A percentile compares a stretch with the other conserved stretches of the same genome.
Evolutionary conservation across 2,113 vertebrate genomes (phyloP).

Genomic region (Nibea albiflora): DNA sequence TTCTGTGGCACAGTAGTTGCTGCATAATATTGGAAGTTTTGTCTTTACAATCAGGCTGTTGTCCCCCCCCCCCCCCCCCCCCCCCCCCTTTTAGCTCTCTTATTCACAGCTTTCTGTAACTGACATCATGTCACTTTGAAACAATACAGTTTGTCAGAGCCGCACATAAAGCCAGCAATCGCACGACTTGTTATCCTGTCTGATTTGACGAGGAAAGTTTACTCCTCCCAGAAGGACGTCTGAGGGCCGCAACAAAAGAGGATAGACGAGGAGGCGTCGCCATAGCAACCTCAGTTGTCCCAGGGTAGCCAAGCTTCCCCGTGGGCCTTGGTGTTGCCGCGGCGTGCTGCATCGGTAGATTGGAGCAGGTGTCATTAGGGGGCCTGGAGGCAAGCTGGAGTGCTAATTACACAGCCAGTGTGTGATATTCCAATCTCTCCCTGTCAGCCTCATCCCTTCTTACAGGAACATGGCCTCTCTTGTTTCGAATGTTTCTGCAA

Average conservation of each 20-base stretch:
- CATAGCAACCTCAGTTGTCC: slow-evolving; percentile 71
- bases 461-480: slow-evolving; percentile 20
- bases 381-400: slow-evolving; percentile 61
- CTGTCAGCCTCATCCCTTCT: background rate
- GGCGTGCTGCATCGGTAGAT: slow-evolving; percentile 48
- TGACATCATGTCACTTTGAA: slow-evolving; percentile 20
- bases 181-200: slow-evolving; percentile 34
- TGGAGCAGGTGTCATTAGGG: slow-evolving; percentile 67
- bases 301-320: slow-evolving; percentile 59
- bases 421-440: slow-evolving; percentile 53
- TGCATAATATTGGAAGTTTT: background rate
- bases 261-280: slow-evolving; percentile 66
- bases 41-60: slow-evolving; percentile 4
- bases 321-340: slow-evolving; percentile 55
- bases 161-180: slow-evolving; percentile 11
- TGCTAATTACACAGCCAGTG: slow-evolving; percentile 73
- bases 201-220: slow-evolving; percentile 56
- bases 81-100: slow-evolving; percentile 1
- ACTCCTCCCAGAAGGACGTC: slow-evolving; percentile 44
- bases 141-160: slow-evolving; percentile 40
- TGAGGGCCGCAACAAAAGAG: slow-evolving; percentile 48
- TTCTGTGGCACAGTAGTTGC: too few relatives aligned
- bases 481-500: slow-evolving; percentile 13
- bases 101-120: slow-evolving; percentile 1
- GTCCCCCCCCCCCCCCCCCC: background rate